phyloP scores from a whole-genome alignment of 2,888 invertebrate species.

The Autographa gamma region DNA sequence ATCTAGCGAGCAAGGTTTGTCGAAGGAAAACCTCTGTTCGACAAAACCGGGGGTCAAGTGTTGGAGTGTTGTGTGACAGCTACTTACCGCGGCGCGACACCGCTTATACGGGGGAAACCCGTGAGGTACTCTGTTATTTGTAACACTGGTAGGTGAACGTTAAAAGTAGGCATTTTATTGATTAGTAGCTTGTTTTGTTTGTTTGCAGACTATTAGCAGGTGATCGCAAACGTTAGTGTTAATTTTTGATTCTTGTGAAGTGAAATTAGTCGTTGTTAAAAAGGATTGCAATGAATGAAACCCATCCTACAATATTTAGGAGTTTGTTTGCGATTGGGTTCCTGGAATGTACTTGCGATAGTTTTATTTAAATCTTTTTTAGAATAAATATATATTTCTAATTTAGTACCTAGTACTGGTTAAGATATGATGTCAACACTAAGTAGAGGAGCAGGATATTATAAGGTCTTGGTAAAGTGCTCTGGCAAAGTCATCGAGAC shows the following conservation, averaged over 20 bases:
- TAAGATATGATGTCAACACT: no score
- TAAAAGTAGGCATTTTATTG: not conserved
- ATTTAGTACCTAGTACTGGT: no score
- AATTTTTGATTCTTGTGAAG: not conserved
- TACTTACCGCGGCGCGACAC: conserved; percentile 43
- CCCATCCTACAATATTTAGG: no score
- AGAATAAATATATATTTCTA: no score
- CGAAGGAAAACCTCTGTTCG: conserved; percentile 54
- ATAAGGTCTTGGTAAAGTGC: not conserved
- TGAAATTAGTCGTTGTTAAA: not conserved
- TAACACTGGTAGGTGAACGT: not conserved
- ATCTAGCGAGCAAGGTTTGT: conserved; percentile 47
- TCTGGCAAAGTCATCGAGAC: not conserved
- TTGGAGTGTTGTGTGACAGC: conserved; percentile 42
- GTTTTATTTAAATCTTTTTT: no score
- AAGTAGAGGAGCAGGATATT: no score
- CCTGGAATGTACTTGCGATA: no score
- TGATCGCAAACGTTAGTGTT: not conserved
- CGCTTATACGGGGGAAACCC: conserved; percentile 21
- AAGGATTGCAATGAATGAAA: no score
- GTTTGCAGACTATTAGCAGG: not conserved
- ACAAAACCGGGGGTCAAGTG: conserved; percentile 54
- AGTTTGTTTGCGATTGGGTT: no score
- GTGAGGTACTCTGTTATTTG: not conserved
- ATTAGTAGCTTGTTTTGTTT: not conserved